Evolutionary conservation across 2,888 invertebrate species (phyloP), one percentile per base, ranked within the genome.

Genomic region (Himalopsyche tibetana): DNA sequence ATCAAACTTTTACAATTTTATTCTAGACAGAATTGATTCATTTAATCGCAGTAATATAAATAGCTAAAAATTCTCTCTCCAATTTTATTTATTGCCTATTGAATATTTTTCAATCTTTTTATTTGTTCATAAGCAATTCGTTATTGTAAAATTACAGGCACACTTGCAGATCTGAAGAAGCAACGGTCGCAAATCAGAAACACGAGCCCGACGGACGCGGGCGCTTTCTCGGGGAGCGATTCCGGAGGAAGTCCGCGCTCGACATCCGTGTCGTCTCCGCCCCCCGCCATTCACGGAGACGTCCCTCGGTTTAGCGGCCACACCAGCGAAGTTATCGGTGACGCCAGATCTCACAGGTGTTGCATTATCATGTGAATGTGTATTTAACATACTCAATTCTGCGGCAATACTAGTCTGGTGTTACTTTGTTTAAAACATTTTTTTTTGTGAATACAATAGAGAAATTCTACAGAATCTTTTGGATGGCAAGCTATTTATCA

Each of bases 81-180:
- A 28, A 28, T 28, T 28, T 28, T 28, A 2, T 28, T 28, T 28
- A 28, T 28, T 28, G 28, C 28, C 28, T 28, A 28, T 28, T 28
- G 28, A 28, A 28, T 28, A 28, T 28, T 28, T 28, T 28, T 28
- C 28, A 2, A 28, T 28, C 28, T 28, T n/a, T n/a, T n/a, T 28
- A 28, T 28, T 28, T 28, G 2, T 45, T 45, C 9, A 11, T 45
- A 11, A 45, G 45, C 40, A 83, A 83, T 28, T 80, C 40, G 82
- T 82, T 80, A 40, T 80, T 86, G 82, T 85, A 55, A 45, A 82
- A 82, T 93, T 93, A 82, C 92, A 93, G 95, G 96, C 89, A 98
- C 98, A 83, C 94, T 99, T 89, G 96, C 98, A 84, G 98, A 98
- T 92, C 93, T 98, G 91, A 99, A 99, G 93, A 98, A 98, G 91